Conservation (phyloP, 2,888 invertebrate species). For the Cryptosula pallasiana region DNA sequence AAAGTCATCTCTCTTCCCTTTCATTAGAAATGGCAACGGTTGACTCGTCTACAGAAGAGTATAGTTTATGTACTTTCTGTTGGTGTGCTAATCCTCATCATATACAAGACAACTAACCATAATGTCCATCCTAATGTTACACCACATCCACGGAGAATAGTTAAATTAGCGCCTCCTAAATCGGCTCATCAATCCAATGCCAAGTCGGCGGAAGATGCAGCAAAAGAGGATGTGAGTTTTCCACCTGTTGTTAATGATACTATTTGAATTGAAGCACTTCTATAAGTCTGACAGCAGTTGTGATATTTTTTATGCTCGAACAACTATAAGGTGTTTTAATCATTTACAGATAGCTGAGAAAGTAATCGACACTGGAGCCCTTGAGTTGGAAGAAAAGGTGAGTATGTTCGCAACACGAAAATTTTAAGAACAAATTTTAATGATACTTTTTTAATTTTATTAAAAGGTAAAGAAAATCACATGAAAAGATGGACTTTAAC, state of each 20-base stretch:
- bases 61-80: slow-evolving; percentile 1
- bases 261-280: no score
- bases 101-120: slow-evolving; percentile 2
- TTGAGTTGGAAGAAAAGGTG: not conserved
- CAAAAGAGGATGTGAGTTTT: not conserved
- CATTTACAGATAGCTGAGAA: not conserved
- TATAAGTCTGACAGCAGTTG: no score
- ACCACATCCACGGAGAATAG: slow-evolving; percentile 10
- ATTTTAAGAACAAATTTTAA: no score
- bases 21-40: slow-evolving; percentile 22
- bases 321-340: no score
- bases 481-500: no score
- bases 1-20: no score
- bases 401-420: no score
- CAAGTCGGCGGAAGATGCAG: not conserved
- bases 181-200: not conserved
- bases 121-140: not conserved
- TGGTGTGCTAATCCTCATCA: not conserved
- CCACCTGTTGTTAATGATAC: no score
- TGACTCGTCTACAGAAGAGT: slow-evolving; percentile 24
- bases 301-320: no score
- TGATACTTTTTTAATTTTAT: no score
- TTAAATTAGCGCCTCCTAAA: not conserved
- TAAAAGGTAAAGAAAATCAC: no score
- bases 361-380: not conserved